Base-by-base conservation (phyloP, 2,888 invertebrate species). In the Ptilodon capucinus region DNA sequence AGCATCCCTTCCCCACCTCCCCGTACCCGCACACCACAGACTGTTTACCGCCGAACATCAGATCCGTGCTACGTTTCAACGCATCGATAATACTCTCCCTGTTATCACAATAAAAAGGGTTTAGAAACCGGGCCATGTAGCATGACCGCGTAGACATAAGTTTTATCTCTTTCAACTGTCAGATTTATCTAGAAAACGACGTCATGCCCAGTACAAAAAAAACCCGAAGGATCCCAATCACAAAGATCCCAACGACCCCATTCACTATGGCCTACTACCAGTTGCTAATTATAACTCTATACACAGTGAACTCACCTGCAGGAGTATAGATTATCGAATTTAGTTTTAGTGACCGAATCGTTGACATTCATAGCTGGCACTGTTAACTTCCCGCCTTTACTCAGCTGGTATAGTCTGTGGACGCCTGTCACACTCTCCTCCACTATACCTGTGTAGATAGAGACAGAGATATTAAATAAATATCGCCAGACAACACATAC, bases 321-420 rank as follows among this genome's bases (percentile, higher is more conserved):
- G 64, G 98, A 97, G 81, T 99, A 99, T 25, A 98, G 92, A 84
- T 98, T 99, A 84, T 99, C 99, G 78, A 98, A 99, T 91, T 98
- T 99, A 38, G 98, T 98, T 92, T 99, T 99, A 2, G 98, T 99
- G 35, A 99, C 98, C 3, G 98, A 98, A 83, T 99, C 99, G 81
- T 99, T 99, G 28, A 99, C 98, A 84, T 99, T 99, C 98, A 99
- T 99, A 1, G 99, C 99, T 2, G 99, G 98, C 17, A 98, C 98
- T 28, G 96, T 95, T 50, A 99, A 90, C 86, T 98, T 98, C 46
- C 97, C 96, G 13, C 97, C 97, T 89, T 98, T 98, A 40, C 98
- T 97, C 32, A 99, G 92, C 83, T 99, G 98, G 81, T 99, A 99
- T 45, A 99, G 91, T 53, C 99, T 94, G 87, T 99, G 99, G 0